Conservation (phyloP, 2,888 invertebrate species). For the Andrena haemorrhoa region DNA sequence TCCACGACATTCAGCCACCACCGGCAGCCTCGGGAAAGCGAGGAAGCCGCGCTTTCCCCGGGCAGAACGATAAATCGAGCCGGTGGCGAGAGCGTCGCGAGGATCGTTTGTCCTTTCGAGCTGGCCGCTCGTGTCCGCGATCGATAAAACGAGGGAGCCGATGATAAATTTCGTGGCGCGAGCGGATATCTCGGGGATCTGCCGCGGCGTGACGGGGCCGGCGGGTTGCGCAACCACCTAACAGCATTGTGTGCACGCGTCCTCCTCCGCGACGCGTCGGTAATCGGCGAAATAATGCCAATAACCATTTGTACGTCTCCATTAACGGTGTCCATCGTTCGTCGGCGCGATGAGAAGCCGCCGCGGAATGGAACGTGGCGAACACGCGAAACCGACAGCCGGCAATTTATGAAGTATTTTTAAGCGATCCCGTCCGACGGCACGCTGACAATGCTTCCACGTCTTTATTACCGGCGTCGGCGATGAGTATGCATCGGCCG, state of each 20-base stretch:
- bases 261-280: conserved; percentile 29
- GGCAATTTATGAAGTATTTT: conserved; percentile 55
- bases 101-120: conserved; percentile 44
- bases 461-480: conserved; percentile 33
- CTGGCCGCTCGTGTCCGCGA: conserved; percentile 33
- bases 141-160: conserved; percentile 51
- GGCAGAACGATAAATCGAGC: conserved; percentile 10
- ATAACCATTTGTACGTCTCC: conserved; percentile 63
- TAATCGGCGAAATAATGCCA: conserved; percentile 47
- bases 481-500: conserved; percentile 39
- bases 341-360: conserved; percentile 46
- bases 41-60: conserved; percentile 14
- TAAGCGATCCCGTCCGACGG: conserved; percentile 11
- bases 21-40: conserved; percentile 19
- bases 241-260: conserved; percentile 39
- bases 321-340: conserved; percentile 55
- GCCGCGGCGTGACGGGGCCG: conserved; percentile 17
- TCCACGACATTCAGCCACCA: conserved; percentile 4
- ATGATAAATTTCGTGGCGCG: conserved; percentile 61
- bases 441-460: conserved; percentile 34
- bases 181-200: conserved; percentile 45
- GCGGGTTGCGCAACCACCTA: conserved; percentile 41
- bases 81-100: background rate
- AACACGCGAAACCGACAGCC: conserved; percentile 50
- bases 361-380: conserved; percentile 44